A percentile compares a stretch with the other conserved stretches of the same genome.
phyloP scores from a whole-genome alignment of 2,888 invertebrate species.

The Charanyca ferruginea region DNA sequence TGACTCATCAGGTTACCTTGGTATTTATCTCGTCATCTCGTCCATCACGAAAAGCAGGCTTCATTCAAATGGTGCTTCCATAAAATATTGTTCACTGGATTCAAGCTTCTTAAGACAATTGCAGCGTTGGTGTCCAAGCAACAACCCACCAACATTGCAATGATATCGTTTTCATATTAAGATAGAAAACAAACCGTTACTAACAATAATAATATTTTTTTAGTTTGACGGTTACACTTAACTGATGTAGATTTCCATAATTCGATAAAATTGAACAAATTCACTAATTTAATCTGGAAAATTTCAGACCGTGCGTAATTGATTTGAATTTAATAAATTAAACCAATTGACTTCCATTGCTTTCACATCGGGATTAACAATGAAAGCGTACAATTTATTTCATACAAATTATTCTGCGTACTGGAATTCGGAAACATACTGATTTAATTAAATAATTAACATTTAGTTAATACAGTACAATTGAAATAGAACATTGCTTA shows the following conservation, averaged over 20 bases:
- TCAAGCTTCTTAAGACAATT: background rate
- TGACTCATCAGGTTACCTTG: background rate
- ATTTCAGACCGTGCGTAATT: background rate
- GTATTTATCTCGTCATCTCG: background rate
- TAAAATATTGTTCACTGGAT: background rate
- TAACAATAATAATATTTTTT: constrained; percentile 3
- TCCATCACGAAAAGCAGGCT: background rate
- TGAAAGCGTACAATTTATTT: constrained; percentile 1
- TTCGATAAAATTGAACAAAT: constrained; percentile 4
- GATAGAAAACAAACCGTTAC: constrained; percentile 3
- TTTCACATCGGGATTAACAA: constrained; percentile 11
- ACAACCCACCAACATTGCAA: background rate
- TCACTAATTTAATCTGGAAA: background rate
- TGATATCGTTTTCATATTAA: background rate
- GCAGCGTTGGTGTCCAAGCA: too few species aligned
- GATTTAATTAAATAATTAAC: constrained; percentile 21
- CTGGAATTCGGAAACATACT: background rate
- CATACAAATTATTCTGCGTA: background rate
- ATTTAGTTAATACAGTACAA: background rate
- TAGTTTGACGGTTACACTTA: background rate
- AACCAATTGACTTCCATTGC: constrained; percentile 22
- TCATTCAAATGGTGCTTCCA: background rate
- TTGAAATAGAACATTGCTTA: constrained; percentile 14
- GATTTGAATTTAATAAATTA: background rate
- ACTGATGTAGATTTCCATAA: background rate